phyloP scores from a whole-genome alignment of 2,797 vertebrate genomes.

The Chiloscyllium punctatum region DNA sequence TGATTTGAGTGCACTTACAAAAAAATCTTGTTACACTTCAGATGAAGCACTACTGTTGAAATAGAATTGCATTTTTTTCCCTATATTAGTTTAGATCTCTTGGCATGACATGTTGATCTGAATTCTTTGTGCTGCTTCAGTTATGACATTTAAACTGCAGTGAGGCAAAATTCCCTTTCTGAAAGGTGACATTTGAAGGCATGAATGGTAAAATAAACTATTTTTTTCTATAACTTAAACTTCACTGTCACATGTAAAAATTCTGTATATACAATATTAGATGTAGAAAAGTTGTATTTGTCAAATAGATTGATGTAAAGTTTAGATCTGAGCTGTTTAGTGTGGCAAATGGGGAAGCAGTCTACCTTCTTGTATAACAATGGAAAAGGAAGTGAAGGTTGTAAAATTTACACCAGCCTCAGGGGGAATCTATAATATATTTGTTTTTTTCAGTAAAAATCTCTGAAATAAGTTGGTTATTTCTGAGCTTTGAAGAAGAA shows the following conservation, averaged over 20 bases:
- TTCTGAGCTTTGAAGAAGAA: neutral
- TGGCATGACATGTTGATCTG: neutral
- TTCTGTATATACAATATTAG: neutral
- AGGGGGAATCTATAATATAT: neutral
- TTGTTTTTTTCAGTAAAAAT: neutral
- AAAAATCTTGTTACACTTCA: neutral
- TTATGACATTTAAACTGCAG: constrained; percentile 26
- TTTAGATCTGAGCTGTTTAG: constrained; percentile 2
- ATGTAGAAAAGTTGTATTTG: neutral
- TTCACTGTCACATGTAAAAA: neutral
- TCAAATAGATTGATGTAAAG: constrained; percentile 17
- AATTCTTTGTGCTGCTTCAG: constrained; percentile 12
- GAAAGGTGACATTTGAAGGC: constrained; percentile 27
- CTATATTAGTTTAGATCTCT: neutral
- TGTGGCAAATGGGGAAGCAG: constrained; percentile 3
- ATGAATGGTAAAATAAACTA: neutral
- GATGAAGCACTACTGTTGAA: neutral
- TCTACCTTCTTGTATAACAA: neutral
- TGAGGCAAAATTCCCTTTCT: constrained; percentile 1
- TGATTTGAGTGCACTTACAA: neutral
- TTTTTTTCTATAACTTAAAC: neutral
- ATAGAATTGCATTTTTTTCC: neutral
- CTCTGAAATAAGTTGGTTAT: neutral
- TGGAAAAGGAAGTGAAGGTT: constrained; percentile 38
- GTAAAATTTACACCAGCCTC: constrained; percentile 44